Evolutionary conservation across 2,113 vertebrate genomes (phyloP), one percentile per base, ranked within the genome.

Genomic region (Grus americana): DNA sequence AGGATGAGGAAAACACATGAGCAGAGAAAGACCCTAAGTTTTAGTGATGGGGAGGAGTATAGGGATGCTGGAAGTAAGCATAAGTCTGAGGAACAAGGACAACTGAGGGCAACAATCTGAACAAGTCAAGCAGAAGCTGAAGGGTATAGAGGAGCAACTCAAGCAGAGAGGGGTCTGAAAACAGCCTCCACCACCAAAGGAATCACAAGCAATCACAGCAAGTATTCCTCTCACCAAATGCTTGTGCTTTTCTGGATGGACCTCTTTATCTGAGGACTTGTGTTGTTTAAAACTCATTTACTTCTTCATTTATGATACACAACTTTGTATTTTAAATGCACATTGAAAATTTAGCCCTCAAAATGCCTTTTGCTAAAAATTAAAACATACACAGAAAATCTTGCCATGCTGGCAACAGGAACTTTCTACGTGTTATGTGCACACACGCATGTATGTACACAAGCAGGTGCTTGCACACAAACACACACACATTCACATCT

Each of bases 401-500:
- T 26, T 71, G 29, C 42, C 34, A 10, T 10, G 27, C 38, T 50
- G 46, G n/a, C 46, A 50, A 58, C 16, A 20, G 38, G 36, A 16
- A 42, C 6, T 46, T n/a, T 47, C 32, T 32, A 2, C 8, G 23
- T 24, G 9, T 13, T 13, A 9, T 2, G 5, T 27, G 46, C 23
- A 40, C 13, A 17, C 15, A 24, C 2, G 3, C 0, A 0, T 10
- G 11, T 20, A 61, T 1, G 6, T 30, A 62, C 74, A 42, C 4
- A 2, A 46, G 59, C 34, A 40, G 27, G 30, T 44, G 46, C 65
- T 22, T 13, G 13, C 11, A 10, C 38, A 86, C 21, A n/a, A 65
- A 52, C 30, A n/a, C 7, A 12, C 0, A 1, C 22, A n/a, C 7
- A 44, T 21, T 79, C 58, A 76, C 36, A 58, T 3, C 67, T 54